These are phyloP conservation scores for Parapsyche elsis DNA, from an alignment of 1,140 invertebrate genomes.

Conservation along the genomic window DNA sequence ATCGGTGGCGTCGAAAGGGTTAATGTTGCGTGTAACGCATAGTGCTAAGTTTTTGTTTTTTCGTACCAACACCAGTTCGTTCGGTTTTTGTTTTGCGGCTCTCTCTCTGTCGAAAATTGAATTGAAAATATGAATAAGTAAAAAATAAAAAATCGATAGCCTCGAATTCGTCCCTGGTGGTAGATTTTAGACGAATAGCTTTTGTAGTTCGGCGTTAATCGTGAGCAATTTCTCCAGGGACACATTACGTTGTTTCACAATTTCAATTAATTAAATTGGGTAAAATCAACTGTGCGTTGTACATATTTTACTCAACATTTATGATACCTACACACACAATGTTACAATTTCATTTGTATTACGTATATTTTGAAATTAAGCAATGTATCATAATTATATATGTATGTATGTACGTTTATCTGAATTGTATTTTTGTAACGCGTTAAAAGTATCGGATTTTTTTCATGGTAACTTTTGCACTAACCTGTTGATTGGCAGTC, in stretches of 20 bases:
- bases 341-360: no score
- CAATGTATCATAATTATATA: no score
- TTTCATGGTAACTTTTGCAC: no score
- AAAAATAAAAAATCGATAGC: neutral
- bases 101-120: neutral
- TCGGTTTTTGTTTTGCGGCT: neutral
- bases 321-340: no score
- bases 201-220: neutral
- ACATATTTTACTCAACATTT: no score
- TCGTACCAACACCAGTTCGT: neutral
- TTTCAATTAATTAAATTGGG: neutral
- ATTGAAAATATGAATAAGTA: neutral
- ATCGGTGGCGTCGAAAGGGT: neutral
- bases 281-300: neutral
- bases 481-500: no score
- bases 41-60: neutral
- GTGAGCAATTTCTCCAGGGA: neutral
- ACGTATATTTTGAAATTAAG: no score
- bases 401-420: no score
- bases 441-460: no score
- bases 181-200: no score
- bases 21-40: slow-evolving; percentile 7
- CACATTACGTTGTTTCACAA: neutral
- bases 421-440: no score
- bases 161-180: neutral